A percentile compares a stretch with the other conserved stretches of the same genome.
Conservation (phyloP, 2,888 invertebrate species). For the Zootermopsis nevadensis region DNA sequence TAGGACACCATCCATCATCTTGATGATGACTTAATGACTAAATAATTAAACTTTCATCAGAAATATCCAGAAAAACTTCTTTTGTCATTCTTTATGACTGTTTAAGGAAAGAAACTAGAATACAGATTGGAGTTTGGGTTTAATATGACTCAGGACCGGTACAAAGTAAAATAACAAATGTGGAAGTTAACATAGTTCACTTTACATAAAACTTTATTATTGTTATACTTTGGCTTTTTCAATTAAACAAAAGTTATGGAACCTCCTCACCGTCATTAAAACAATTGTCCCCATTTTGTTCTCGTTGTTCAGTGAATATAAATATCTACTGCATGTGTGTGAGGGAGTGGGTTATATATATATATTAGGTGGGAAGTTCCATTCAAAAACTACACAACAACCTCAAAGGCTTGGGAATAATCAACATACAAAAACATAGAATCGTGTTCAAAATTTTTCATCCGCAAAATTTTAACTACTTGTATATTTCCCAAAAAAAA, state of each 20-base stretch:
- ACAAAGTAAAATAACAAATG: neutral
- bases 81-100: too few species aligned
- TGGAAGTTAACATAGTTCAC: neutral
- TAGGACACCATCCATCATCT: too few species aligned
- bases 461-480: slow-evolving; percentile 20
- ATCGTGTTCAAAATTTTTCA: slow-evolving; percentile 6
- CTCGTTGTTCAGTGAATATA: slow-evolving; percentile 29
- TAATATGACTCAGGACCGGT: too few species aligned
- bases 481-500: slow-evolving; percentile 27
- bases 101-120: too few species aligned
- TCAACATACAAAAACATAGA: slow-evolving; percentile 23
- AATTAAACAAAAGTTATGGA: slow-evolving; percentile 36
- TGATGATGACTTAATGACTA: too few species aligned
- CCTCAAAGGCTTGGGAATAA: slow-evolving; percentile 24
- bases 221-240: slow-evolving; percentile 43
- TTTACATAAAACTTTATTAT: slow-evolving; percentile 41
- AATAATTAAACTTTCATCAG: too few species aligned
- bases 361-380: slow-evolving; percentile 12
- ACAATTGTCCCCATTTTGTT: slow-evolving; percentile 28
- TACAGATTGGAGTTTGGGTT: too few species aligned
- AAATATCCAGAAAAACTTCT: too few species aligned
- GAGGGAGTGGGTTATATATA: slow-evolving; percentile 18
- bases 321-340: slow-evolving; percentile 33
- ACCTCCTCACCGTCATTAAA: slow-evolving; percentile 25
- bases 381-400: slow-evolving; percentile 32